Base-by-base conservation (phyloP, 2,113 vertebrate species). In the Lophochroa leadbeateri region DNA sequence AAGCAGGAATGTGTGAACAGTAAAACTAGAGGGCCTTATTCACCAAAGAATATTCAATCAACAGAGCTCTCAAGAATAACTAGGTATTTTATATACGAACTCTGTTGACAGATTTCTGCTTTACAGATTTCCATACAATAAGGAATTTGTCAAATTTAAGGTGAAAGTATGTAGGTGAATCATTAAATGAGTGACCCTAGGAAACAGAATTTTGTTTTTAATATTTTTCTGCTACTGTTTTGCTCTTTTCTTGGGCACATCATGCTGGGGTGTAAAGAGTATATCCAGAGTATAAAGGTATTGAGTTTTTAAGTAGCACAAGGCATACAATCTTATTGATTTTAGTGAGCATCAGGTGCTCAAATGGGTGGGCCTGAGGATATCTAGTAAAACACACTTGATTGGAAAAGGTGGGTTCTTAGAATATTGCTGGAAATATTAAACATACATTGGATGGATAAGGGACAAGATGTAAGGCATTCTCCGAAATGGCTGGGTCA, bases 21-120 rank as follows among this genome's bases (percentile, higher is more conserved):
- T 52, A 92, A 89, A 68, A 88, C 28, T 77, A 67, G 69, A 9
- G 2, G 84, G 44, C 64, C 82, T n/a, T 86, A 72, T 92, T 63
- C 86, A 60, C 50, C 86, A 55, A 94, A 94, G 43, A 95, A 68
- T 82, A 90, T 84, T 97, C 49, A 96, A 94, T 97, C 53, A 90
- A 49, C 13, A 57, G 33, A 95, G 4, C 28, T 71, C 74, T 90
- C 17, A 52, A 88, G 37, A 68, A 84, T 90, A 94, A 53, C 43
- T 79, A 83, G 57, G n/a, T 81, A 52, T 81, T 50, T 94, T 67
- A 61, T 67, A 9, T 28, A 79, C 20, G 49, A 76, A 71, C 55
- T 87, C 23, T 92, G 58, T 52, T 74, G 49, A 57, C 27, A 89
- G 17, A 77, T 52, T 79, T 75, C 61, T 52, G 43, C 60, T 53